Base-by-base conservation (phyloP, 2,888 invertebrate genomes). In the Cryptus armator region DNA sequence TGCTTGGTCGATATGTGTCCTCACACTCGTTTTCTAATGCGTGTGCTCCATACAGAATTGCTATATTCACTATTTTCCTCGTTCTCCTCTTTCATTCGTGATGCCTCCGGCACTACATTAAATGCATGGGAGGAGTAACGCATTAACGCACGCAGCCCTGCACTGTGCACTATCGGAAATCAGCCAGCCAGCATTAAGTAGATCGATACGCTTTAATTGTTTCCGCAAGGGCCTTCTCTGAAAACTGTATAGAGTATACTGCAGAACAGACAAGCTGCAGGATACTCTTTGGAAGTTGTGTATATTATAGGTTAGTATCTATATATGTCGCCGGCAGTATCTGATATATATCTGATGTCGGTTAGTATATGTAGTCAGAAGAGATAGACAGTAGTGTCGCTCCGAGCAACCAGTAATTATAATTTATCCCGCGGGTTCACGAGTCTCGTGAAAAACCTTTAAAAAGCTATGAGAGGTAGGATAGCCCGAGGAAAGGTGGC, bases 141-240 rank as follows among this genome's bases (percentile, higher is more conserved):
- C 79, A 85, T 85, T 85, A 85, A 75, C 59, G 75, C 82, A 79
- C 67, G 78, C 53, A 75, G 37, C 79, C 84, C 56, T 71, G 75
- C 71, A 76, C 71, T 67, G 79, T 71, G 75, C 56, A 76, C 79
- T 79, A 79, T 84, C 81, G 76, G 81, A 53, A 83, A 83, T 82
- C 79, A 80, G 83, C 82, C 86, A 85, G 79, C 84, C 84, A 72
- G 80, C 67, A 83, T 86, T 85, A 86, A 87, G 85, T 85, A 77
- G 83, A 85, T 88, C 86, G 83, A 88, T 88, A 80, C 62, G 81
- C 84, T 86, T 88, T 86, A 84, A 84, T 86, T 83, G 83, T 83
- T 85, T 88, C 81, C 81, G 51, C 81, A 64, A 66, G 72, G 82
- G 83, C 76, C 81, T 84, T 84, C 64, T 64, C 68, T 64, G 70